A percentile compares a stretch with the other conserved stretches of the same genome.
phyloP scores from a whole-genome alignment of 1,140 invertebrate genomes.

The Nasonia longicornis region DNA sequence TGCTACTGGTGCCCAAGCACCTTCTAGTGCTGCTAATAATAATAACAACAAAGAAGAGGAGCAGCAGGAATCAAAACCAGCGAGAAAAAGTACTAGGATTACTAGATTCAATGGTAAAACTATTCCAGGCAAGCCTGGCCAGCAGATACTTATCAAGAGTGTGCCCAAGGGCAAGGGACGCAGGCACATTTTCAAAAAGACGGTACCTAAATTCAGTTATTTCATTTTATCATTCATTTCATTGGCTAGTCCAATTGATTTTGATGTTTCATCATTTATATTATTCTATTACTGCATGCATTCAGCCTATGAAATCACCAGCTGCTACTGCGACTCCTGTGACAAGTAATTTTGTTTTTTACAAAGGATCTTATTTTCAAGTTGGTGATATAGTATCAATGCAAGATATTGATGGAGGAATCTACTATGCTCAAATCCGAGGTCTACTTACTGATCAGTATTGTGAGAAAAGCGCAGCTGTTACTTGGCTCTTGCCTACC shows the following conservation, averaged over 20 bases:
- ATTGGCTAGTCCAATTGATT: constrained; percentile 12
- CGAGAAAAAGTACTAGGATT: constrained; percentile 71
- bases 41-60: constrained; percentile 63
- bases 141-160: constrained; percentile 57
- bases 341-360: constrained; percentile 85
- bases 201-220: constrained; percentile 60
- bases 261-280: constrained; percentile 1
- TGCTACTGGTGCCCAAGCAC: not conserved
- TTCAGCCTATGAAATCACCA: constrained; percentile 82
- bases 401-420: constrained; percentile 80
- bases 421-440: constrained; percentile 91
- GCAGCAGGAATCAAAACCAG: constrained; percentile 59
- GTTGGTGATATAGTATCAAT: constrained; percentile 92
- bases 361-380: constrained; percentile 89
- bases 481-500: constrained; percentile 94
- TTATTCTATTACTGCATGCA: constrained; percentile 29
- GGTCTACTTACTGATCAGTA: constrained; percentile 92
- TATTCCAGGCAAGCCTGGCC: constrained; percentile 48
- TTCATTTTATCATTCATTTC: not conserved
- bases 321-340: constrained; percentile 83
- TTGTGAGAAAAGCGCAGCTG: constrained; percentile 91
- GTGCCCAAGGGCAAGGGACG: constrained; percentile 80
- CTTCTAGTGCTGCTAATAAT: constrained; percentile 42
- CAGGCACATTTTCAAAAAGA: constrained; percentile 84
- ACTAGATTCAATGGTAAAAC: constrained; percentile 57